Base-by-base conservation (phyloP, 2,797 vertebrate species). In the Geotrypetes seraphini region DNA sequence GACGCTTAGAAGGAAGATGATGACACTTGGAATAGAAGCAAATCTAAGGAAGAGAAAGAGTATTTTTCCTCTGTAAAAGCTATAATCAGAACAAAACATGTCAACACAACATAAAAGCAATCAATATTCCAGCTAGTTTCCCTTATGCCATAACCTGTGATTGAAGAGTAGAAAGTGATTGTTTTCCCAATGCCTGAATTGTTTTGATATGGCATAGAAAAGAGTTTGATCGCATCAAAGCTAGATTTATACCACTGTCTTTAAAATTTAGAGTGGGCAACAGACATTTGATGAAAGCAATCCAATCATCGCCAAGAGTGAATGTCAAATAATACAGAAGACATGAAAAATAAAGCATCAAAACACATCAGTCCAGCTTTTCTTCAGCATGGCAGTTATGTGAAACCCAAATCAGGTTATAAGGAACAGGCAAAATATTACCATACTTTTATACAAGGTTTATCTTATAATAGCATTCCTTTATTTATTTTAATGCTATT, bases 51-150 rank as follows among this genome's bases (percentile, higher is more conserved):
- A 69, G 39, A 33, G 50, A 58, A 48, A 62, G 72, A 62, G 36
- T 31, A 39, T 41, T 62, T 71, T 57, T 62, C 46, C n/a, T 42
- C 60, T 53, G 3, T 11, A 47, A 39, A 61, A 46, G 30, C 1
- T 1, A 28, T 22, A 50, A 73, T 67, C 63, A 63, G 63, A n/a
- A 67, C 52, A 36, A 28, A 57, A 50, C 28, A 36, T 63, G 50
- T 55, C 52, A 64, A 50, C 53, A 53, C 57, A 63, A 66, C 67
- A 63, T 53, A 50, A 65, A 39, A 19, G 40, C 43, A 42, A 75
- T 76, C 66, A 63, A 67, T 65, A 45, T 18, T 20, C 38, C 16
- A 28, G 22, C 32, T 59, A 66, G 48, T 40, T 53, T 38, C 18
- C 45, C 46, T 61, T 50, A 52, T 59, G 53, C 67, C 47, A 63